phyloP scores from a whole-genome alignment of 2,888 invertebrate species.

The Phyllotreta striolata region DNA sequence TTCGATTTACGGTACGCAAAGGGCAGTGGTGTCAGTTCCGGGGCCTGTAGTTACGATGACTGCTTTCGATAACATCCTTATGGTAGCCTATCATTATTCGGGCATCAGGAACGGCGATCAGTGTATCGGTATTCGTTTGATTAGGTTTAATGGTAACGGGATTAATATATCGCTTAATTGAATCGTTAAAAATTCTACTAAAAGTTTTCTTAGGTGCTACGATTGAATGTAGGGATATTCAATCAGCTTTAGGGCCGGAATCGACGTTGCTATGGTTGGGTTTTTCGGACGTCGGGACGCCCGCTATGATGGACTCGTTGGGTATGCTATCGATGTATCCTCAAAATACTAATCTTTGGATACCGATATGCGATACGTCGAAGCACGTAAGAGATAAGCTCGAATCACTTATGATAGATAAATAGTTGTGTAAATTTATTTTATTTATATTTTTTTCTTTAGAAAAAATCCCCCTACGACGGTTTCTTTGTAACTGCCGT shows the following conservation, averaged over 20 bases:
- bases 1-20: constrained; percentile 87
- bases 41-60: constrained; percentile 77
- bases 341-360: constrained; percentile 76
- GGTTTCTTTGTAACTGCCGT: constrained; percentile 80
- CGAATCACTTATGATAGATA: too few relatives aligned
- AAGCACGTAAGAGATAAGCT: constrained; percentile 67
- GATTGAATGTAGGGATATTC: constrained; percentile 64
- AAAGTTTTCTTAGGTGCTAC: constrained; percentile 33
- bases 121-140: constrained; percentile 64
- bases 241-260: constrained; percentile 73
- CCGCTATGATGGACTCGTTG: constrained; percentile 77
- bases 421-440: too few relatives aligned
- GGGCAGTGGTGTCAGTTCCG: constrained; percentile 76
- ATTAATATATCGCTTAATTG: too few relatives aligned
- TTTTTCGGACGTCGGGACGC: constrained; percentile 82
- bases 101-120: constrained; percentile 64
- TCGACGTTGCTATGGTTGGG: constrained; percentile 79
- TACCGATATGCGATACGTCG: constrained; percentile 79
- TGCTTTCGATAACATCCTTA: constrained; percentile 68
- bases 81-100: constrained; percentile 74
- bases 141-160: constrained; percentile 64
- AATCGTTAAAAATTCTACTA: too few relatives aligned
- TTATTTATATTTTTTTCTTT: too few relatives aligned
- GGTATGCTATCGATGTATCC: constrained; percentile 80
- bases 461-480: constrained; percentile 74